phyloP scores from a whole-genome alignment of 2,888 invertebrate species.

The Rotaria magnacalcarata region DNA sequence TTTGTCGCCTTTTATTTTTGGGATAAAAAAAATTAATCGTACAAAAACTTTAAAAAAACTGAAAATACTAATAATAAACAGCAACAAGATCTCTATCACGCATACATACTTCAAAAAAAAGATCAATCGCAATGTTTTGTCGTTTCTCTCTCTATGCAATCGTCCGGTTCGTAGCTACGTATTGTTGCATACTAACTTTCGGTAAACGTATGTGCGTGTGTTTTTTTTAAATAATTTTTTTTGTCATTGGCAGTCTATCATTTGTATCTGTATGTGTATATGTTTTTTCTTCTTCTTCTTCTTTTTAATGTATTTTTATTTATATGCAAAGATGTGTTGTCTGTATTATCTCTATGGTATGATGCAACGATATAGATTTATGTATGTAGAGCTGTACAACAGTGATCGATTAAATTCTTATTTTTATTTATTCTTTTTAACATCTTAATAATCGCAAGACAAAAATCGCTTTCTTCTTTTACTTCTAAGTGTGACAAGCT shows the following conservation, averaged over 20 bases:
- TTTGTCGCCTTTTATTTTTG: not conserved
- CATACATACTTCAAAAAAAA: not conserved
- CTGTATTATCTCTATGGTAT: constrained; percentile 19
- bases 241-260: not conserved
- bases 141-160: constrained; percentile 15
- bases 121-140: not conserved
- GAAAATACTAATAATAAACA: not conserved
- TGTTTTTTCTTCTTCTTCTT: not conserved
- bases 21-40: not conserved
- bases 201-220: not conserved
- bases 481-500: not conserved
- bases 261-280: not conserved
- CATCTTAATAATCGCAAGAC: not conserved
- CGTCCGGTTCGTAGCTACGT: not conserved
- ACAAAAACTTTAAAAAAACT: not conserved
- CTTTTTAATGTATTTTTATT: not conserved
- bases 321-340: constrained; percentile 22
- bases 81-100: not conserved
- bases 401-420: constrained; percentile 13
- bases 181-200: not conserved
- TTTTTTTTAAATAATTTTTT: not conserved
- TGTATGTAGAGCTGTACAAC: constrained; percentile 18
- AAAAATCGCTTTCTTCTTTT: not conserved
- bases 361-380: not conserved
- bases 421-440: not conserved